A percentile compares a stretch with the other conserved stretches of the same genome.
These are phyloP conservation scores for Silurus lanzhouensis DNA, from an alignment of 2,797 vertebrate species.

Conservation along the genomic window DNA sequence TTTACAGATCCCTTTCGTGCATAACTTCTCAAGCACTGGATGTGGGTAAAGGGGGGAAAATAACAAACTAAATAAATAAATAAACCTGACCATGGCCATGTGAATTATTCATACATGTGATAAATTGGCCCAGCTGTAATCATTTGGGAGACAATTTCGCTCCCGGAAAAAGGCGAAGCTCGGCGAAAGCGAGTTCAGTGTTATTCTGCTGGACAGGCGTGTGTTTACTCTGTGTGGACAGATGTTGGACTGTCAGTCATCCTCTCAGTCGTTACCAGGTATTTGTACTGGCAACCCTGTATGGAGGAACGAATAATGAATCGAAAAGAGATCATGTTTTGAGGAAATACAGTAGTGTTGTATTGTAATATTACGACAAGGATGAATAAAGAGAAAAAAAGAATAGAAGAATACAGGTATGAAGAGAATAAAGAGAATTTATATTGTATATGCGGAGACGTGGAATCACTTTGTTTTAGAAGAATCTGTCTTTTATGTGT, in stretches of 20 bases:
- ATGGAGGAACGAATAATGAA: neutral
- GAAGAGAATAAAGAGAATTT: neutral
- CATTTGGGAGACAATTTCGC: constrained; percentile 62
- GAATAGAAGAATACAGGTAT: neutral
- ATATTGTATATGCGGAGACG: neutral
- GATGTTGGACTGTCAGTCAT: constrained; percentile 47
- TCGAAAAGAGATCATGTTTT: neutral
- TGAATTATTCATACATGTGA: constrained; percentile 73
- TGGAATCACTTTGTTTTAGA: constrained; percentile 1
- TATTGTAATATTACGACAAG: too few relatives aligned
- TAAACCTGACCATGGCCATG: constrained; percentile 27
- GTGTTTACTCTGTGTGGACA: constrained; percentile 26
- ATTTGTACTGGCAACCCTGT: neutral
- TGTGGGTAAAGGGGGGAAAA: neutral
- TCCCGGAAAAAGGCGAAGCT: constrained; percentile 55
- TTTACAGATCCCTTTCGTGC: constrained; percentile 51
- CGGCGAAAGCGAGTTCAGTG: constrained; percentile 36
- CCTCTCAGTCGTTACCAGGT: constrained; percentile 37
- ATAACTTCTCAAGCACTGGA: constrained; percentile 47
- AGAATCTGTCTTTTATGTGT: neutral
- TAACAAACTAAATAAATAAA: constrained; percentile 24
- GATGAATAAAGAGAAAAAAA: neutral
- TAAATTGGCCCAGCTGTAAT: constrained; percentile 71
- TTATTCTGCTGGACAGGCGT: constrained; percentile 35
- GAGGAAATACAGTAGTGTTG: neutral